Percentiles rank a stretch among this genome's conserved stretches.
These are phyloP conservation scores for Lochmaea capreae DNA, from an alignment of 2,888 invertebrate genomes.

Conservation along the genomic window DNA sequence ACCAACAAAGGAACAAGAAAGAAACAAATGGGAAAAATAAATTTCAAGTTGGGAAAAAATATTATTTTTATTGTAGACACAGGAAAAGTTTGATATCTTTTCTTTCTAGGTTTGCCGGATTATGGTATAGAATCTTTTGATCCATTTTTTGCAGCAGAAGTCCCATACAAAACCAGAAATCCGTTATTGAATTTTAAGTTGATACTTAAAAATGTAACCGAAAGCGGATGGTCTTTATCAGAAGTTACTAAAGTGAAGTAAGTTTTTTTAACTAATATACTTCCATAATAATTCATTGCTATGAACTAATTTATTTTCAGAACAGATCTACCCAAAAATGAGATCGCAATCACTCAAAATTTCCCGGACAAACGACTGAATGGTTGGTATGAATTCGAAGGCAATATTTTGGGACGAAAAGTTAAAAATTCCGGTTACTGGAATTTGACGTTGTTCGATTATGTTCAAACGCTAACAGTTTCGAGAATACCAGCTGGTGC, in stretches of 20 bases:
- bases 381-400: slow-evolving; percentile 76
- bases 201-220: slow-evolving; percentile 78
- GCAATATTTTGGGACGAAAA: slow-evolving; percentile 72
- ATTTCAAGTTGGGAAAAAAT: too few species aligned
- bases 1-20: too few species aligned
- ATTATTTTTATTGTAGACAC: too few species aligned
- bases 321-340: slow-evolving; percentile 73
- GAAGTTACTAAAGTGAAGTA: slow-evolving; percentile 82
- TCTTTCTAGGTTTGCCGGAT: slow-evolving; percentile 74
- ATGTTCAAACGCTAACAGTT: slow-evolving; percentile 75
- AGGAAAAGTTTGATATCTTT: too few species aligned
- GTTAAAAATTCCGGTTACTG: slow-evolving; percentile 77
- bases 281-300: too few species aligned
- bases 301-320: slow-evolving; percentile 63
- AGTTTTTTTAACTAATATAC: slow-evolving; percentile 46
- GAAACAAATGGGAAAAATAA: too few species aligned
- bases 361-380: slow-evolving; percentile 83
- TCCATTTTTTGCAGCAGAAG: slow-evolving; percentile 78
- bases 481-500: slow-evolving; percentile 68
- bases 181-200: slow-evolving; percentile 77
- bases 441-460: slow-evolving; percentile 79
- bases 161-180: slow-evolving; percentile 73
- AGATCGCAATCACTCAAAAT: slow-evolving; percentile 81
- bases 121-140: slow-evolving; percentile 81
- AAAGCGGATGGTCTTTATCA: slow-evolving; percentile 81